Percentiles rank a stretch among this genome's conserved stretches.
These are phyloP conservation scores for Caenorhabditis sulstoni DNA, from an alignment of 2,888 invertebrate genomes.

Conservation along the genomic window DNA sequence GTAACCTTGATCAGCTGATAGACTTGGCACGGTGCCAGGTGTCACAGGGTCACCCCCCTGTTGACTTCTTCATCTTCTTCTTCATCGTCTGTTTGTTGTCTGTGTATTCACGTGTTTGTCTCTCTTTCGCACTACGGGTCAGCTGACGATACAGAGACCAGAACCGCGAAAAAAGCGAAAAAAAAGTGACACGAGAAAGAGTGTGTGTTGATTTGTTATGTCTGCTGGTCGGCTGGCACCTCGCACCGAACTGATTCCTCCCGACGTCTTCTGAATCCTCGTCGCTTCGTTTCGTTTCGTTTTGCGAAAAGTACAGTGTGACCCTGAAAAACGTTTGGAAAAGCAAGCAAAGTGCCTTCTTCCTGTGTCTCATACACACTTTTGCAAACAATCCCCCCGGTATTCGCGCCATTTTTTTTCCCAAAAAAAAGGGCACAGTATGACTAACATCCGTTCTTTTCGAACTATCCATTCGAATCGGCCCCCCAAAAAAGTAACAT, in stretches of 20 bases:
- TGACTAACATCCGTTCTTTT: no score
- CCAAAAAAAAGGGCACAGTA: no score
- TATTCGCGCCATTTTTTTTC: no score
- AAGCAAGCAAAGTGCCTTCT: no score
- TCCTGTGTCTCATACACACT: no score
- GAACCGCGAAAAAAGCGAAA: neutral
- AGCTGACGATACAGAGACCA: constrained; percentile 33
- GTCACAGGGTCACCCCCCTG: constrained; percentile 48
- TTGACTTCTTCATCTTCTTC: constrained; percentile 12
- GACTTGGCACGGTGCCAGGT: constrained; percentile 53
- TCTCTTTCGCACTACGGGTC: constrained; percentile 19
- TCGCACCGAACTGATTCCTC: neutral
- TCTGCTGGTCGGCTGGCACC: neutral
- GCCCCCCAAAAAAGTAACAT: no score
- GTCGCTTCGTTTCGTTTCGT: no score
- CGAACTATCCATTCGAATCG: no score
- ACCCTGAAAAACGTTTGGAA: no score
- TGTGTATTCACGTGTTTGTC: constrained; percentile 11
- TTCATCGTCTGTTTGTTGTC: constrained; percentile 23
- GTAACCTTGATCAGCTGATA: constrained; percentile 42
- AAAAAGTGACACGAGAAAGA: neutral
- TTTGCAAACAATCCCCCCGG: no score
- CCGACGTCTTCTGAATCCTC: neutral
- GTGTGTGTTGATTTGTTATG: constrained; percentile 8
- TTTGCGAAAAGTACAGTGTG: no score